Conservation (phyloP, 2,888 invertebrate genomes). For the Machimus rusticus region DNA sequence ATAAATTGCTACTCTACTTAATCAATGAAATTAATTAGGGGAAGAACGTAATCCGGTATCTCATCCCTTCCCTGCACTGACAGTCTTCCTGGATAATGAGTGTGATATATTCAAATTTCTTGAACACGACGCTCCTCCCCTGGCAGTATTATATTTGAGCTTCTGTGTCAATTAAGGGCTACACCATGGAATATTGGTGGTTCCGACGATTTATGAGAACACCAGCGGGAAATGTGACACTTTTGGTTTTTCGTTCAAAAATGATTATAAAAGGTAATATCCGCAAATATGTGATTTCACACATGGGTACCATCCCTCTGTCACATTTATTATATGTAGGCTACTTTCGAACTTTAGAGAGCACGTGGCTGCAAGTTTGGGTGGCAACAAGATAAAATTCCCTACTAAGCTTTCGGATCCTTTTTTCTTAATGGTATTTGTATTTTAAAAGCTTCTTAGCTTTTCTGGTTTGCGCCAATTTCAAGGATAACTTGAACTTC, state of each 20-base stretch:
- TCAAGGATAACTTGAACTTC: background rate
- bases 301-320: background rate
- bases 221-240: background rate
- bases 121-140: background rate
- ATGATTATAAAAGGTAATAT: background rate
- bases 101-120: background rate
- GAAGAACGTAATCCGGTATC: background rate
- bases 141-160: background rate
- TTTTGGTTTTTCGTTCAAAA: background rate
- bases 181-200: background rate
- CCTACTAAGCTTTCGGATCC: background rate
- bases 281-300: background rate
- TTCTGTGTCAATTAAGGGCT: background rate
- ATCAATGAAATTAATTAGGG: background rate
- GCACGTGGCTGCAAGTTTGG: background rate
- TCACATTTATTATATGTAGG: background rate
- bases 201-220: background rate
- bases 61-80: background rate
- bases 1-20: background rate
- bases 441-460: background rate
- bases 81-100: background rate
- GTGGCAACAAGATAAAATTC: background rate
- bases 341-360: background rate
- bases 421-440: background rate
- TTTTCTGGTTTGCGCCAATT: background rate